Evolutionary conservation across 2,888 invertebrate genomes (phyloP), one percentile per base, ranked within the genome.

Genomic region (Polia nebulosa): DNA sequence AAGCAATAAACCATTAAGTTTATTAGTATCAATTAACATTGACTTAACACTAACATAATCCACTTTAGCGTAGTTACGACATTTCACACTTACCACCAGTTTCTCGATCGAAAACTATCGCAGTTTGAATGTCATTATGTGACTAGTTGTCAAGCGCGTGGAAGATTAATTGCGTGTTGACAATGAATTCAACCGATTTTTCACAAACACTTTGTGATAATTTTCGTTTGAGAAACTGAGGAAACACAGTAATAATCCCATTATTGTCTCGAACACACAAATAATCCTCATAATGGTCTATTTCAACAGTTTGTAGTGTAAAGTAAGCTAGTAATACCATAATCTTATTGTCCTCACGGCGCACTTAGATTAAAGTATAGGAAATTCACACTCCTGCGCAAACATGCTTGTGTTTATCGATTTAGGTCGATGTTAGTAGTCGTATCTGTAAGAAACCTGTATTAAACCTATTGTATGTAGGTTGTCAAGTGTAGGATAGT

Each of bases 41-140:
- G 32, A 59, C 49, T 59, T 59, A 73, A 59, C 34, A 27, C 15
- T 41, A 4, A 3, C 78, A 72, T 78, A 65, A 75, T 77, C 63
- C 27, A 32, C 11, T 2, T 63, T 58, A 57, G 1, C 11, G 15
- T 22, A 27, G 34, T 36, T 62, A 77, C 17, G 25, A 74, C 36
- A 41, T 22, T 57, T 41, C 11, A 53, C 49, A 60, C 17, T 17
- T 34, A 25, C 13, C n/a, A 11, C 5, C 13, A 52, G 51, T 20
- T 20, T 32, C 6, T 52, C 3, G 2, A n/a, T 29, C 0, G 13
- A n/a, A 13, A 52, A 52, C n/a, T 45, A 2, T 11, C 13, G 22
- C 2, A 4, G 2, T 20, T 22, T 45, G 17, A 29, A 7, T 29
- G 29, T 3, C n/a, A 22, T 9, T 9, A 9, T 51, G 29, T 29